Percentiles rank a stretch among this genome's conserved stretches.
These are phyloP conservation scores for Mastacembelus armatus DNA, from an alignment of 2,797 vertebrate genomes.

Conservation along the genomic window DNA sequence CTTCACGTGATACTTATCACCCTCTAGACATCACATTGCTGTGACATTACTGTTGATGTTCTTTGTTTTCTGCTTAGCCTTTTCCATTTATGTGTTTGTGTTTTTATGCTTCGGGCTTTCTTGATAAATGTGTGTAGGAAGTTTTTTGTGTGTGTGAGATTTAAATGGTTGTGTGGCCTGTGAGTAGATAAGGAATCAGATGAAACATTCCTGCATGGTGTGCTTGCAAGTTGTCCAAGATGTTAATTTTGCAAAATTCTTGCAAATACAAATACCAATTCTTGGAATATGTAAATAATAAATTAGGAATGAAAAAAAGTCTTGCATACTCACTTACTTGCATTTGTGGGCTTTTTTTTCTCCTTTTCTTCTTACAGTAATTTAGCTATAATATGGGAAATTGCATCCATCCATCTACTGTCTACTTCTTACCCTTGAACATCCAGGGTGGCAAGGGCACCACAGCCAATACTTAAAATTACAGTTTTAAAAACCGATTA, in stretches of 20 bases:
- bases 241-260: no score
- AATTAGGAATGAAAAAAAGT: neutral
- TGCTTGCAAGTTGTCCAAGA: neutral
- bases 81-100: slow-evolving; percentile 29
- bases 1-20: slow-evolving; percentile 57
- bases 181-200: neutral
- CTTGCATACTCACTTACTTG: neutral
- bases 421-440: no score
- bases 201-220: neutral
- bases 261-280: neutral
- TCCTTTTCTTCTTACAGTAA: no score
- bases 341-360: no score
- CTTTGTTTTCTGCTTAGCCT: slow-evolving; percentile 22
- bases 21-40: slow-evolving; percentile 42
- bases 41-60: slow-evolving; percentile 61
- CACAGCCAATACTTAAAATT: no score
- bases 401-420: no score
- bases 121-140: slow-evolving; percentile 11
- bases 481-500: neutral
- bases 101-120: slow-evolving; percentile 34
- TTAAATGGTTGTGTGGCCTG: slow-evolving; percentile 52
- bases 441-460: no score
- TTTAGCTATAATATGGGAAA: no score
- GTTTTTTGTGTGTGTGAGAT: slow-evolving; percentile 37
- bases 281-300: neutral